Evolutionary conservation across 2,113 vertebrate genomes (phyloP), one percentile per base, ranked within the genome.

Genomic region (Strigops habroptila): DNA sequence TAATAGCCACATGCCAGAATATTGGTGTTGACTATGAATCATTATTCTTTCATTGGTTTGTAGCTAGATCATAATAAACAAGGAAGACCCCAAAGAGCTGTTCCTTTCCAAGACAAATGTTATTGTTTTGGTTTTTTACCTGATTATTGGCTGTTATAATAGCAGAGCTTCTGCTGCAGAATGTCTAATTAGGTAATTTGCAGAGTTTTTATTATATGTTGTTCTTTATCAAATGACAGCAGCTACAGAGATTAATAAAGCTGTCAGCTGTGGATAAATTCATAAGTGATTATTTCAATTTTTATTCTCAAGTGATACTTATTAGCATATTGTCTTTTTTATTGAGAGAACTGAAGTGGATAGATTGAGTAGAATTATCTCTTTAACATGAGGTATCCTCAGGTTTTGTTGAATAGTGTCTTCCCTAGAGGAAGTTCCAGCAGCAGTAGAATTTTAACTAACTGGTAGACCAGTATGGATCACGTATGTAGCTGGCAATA

Each of bases 211-310:
- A 96, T 96, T 81, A 43, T 88, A 70, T 82, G 79, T 91, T 96
- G 86, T 95, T 97, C 86, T 95, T 97, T 98, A 98, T 98, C 97
- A 97, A 97, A 90, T 94, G 76, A 95, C 91, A 95, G 93, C 97
- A 97, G 97, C 93, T 94, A 85, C 55, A 85, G 95, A 97, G 87
- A 87, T 97, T 97, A 97, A 97, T 97, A 97, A 98, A 97, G 91
- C 96, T 95, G 94, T 97, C 96, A 97, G 69, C 80, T 91, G 55
- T 63, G 64, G 70, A 94, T 96, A 97, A 96, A 98, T 97, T 97
- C 35, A 62, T 90, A 96, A 92, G 74, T 83, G 79, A 97, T 96
- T 91, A 92, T 96, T 97, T 97, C 69, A 80, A 64, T 91, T 96
- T 95, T 95, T 96, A 83, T 95, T 96, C 95, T 95, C 96, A 85